Percentiles rank a stretch among this genome's conserved stretches.
These are phyloP conservation scores for Hirudo medicinalis DNA, from an alignment of 1,140 invertebrate species.

Conservation along the genomic window DNA sequence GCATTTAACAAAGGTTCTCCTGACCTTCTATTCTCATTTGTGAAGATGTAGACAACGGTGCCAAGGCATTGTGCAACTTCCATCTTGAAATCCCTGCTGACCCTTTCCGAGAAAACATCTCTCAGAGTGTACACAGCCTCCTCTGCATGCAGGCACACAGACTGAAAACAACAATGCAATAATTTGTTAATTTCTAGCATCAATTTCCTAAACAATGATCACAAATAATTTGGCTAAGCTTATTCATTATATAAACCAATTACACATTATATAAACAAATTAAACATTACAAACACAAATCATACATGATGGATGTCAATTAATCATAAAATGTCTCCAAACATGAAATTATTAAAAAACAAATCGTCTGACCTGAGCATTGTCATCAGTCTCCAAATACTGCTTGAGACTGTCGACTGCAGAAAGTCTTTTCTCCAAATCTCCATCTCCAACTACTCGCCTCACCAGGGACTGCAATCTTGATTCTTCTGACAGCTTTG, in stretches of 20 bases:
- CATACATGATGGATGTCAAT: too few species aligned
- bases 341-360: not conserved
- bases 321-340: too few species aligned
- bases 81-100: conserved; percentile 15
- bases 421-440: conserved; percentile 30
- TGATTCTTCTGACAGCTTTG: conserved; percentile 27
- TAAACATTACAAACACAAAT: too few species aligned
- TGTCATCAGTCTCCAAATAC: conserved; percentile 28
- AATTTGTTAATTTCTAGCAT: too few species aligned
- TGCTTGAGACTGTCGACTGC: conserved; percentile 31
- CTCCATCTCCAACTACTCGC: conserved; percentile 29
- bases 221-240: too few species aligned
- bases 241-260: too few species aligned
- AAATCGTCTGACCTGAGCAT: conserved; percentile 27
- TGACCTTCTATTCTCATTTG: not conserved
- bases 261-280: too few species aligned
- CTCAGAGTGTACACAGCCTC: conserved; percentile 29
- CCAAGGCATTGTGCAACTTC: conserved; percentile 4
- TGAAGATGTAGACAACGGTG: conserved; percentile 2
- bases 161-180: conserved; percentile 17
- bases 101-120: conserved; percentile 33
- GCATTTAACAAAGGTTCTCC: not conserved
- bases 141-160: conserved; percentile 26
- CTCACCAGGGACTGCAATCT: conserved; percentile 29
- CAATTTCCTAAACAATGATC: too few species aligned